These are phyloP conservation scores for Lysandra coridon DNA, from an alignment of 2,888 invertebrate genomes.

Conservation along the genomic window DNA sequence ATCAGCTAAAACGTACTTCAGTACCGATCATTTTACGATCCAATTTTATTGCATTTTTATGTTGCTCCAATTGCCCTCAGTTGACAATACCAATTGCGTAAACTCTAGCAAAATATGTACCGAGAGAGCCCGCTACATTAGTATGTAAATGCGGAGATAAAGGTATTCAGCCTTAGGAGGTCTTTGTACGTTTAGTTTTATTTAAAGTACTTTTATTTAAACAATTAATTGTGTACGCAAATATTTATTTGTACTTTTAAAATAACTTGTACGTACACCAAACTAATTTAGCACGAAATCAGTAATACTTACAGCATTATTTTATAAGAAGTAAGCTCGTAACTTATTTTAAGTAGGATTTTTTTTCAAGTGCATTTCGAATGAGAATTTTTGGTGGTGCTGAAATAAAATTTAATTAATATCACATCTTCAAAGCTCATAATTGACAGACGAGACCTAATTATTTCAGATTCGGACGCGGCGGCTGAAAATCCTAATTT, in stretches of 20 bases:
- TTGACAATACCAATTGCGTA: constrained; percentile 71
- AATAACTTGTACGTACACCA: not conserved
- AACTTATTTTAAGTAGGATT: not conserved
- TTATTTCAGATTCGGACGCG: not conserved
- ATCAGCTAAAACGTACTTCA: constrained; percentile 55
- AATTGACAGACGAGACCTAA: constrained; percentile 5
- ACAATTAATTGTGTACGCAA: not conserved
- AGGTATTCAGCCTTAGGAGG: constrained; percentile 44
- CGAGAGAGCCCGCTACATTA: constrained; percentile 61
- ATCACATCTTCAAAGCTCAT: constrained; percentile 1
- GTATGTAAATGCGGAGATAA: constrained; percentile 67
- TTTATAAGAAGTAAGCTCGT: not conserved
- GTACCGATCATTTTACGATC: constrained; percentile 73
- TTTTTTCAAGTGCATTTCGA: not conserved
- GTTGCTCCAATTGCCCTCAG: constrained; percentile 68
- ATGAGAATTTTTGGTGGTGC: not conserved
- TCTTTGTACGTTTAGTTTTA: constrained; percentile 35
- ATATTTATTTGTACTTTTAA: no score
- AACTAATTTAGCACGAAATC: not conserved
- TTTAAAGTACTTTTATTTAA: constrained; percentile 14
- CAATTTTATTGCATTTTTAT: constrained; percentile 74
- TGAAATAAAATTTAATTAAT: not conserved
- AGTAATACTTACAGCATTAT: not conserved
- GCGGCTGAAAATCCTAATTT: not conserved
- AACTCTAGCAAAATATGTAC: constrained; percentile 73